These are phyloP conservation scores for Ciconia stormi DNA, from an alignment of 2,113 vertebrate species.

Conservation along the genomic window DNA sequence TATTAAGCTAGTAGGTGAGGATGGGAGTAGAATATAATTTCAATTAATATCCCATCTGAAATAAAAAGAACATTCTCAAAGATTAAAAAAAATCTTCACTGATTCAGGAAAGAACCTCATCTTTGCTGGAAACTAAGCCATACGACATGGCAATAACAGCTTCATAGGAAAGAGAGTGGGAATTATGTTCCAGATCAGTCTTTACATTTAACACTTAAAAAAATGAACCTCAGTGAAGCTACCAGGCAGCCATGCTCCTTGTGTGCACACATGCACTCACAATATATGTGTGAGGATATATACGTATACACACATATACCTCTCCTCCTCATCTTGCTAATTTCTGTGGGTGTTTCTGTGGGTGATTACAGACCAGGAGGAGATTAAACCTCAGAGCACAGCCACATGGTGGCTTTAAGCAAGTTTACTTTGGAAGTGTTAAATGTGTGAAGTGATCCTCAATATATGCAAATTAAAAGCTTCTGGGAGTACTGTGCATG, in stretches of 20 bases:
- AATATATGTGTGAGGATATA: neutral
- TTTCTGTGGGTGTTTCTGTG: neutral
- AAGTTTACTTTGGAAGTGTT: conserved; percentile 45
- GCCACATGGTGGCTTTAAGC: neutral
- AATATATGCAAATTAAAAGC: conserved; percentile 62
- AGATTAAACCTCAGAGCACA: conserved; percentile 10
- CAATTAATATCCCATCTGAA: conserved; percentile 52
- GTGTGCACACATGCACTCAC: neutral
- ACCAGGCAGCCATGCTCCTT: neutral
- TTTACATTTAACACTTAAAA: conserved; percentile 14
- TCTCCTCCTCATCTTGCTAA: neutral
- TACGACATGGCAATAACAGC: neutral
- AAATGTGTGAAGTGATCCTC: conserved; percentile 53
- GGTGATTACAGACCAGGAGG: neutral
- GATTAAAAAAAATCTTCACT: neutral
- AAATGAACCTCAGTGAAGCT: neutral
- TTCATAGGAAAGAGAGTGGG: neutral
- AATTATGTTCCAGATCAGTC: neutral
- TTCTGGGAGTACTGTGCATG: conserved; percentile 27
- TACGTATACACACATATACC: accelerated
- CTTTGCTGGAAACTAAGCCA: neutral
- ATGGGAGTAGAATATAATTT: conserved; percentile 48
- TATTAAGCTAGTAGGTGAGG: conserved; percentile 51
- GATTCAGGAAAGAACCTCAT: neutral
- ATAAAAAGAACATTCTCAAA: conserved; percentile 36